These are phyloP conservation scores for Thamnophis elegans DNA, from an alignment of 2,797 vertebrate species.

Conservation along the genomic window DNA sequence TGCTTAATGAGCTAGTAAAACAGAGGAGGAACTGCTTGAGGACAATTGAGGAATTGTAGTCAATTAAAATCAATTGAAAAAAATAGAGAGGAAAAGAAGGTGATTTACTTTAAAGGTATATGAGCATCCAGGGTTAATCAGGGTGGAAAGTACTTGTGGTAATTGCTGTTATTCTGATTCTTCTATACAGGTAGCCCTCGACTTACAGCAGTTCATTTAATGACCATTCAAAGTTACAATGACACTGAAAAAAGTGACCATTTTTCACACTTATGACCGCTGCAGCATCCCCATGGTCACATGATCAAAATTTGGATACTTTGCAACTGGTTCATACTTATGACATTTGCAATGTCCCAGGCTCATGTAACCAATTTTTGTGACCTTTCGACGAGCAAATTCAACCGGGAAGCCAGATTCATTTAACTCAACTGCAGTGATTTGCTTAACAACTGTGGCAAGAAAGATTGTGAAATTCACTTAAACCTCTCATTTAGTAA, in stretches of 20 bases:
- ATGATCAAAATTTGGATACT: neutral
- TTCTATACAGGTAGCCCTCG: neutral
- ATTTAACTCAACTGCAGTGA: neutral
- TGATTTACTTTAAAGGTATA: neutral
- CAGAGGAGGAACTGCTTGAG: slow-evolving; percentile 32
- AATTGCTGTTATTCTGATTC: neutral
- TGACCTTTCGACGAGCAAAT: neutral
- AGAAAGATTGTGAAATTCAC: neutral
- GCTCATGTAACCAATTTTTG: too few species aligned
- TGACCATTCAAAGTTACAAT: neutral
- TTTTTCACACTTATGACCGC: neutral
- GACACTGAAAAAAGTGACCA: neutral
- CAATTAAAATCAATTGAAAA: neutral
- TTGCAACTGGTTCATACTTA: neutral
- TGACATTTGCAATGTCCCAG: neutral
- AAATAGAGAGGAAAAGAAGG: neutral
- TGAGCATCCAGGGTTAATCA: neutral
- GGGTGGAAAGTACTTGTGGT: neutral
- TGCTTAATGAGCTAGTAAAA: slow-evolving; percentile 54
- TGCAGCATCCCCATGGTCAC: neutral
- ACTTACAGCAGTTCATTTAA: neutral
- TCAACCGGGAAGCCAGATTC: neutral
- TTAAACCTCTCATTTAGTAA: neutral
- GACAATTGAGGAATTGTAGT: neutral
- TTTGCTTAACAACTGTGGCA: neutral